A percentile compares a stretch with the other conserved stretches of the same genome.
Conservation (phyloP, 2,113 vertebrate species). For the Crotalus helleri region DNA sequence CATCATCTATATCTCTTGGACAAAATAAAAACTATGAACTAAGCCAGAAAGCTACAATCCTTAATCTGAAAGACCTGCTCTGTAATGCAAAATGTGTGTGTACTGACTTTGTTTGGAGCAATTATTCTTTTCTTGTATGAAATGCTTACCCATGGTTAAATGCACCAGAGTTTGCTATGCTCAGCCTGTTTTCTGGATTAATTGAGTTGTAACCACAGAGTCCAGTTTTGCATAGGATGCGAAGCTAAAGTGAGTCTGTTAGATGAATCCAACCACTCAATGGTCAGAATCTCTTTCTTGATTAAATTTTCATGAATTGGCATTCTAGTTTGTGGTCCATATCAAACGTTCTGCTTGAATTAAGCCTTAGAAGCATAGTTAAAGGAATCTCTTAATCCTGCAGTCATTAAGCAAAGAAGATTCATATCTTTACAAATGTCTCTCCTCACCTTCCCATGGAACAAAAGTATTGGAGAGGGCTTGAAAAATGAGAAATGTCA, state of each 20-base stretch:
- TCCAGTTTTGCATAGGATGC: background rate
- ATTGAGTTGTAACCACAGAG: background rate
- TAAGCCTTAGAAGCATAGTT: background rate
- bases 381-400: background rate
- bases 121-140: background rate
- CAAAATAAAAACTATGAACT: background rate
- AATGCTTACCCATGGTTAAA: background rate
- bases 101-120: background rate
- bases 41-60: background rate
- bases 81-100: background rate
- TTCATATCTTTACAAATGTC: background rate
- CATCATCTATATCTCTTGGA: background rate
- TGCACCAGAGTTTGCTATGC: background rate
- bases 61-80: background rate
- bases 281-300: background rate
- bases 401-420: background rate
- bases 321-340: background rate
- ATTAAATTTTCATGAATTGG: background rate
- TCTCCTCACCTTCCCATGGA: slow-evolving; percentile 32
- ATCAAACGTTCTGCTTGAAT: background rate
- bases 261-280: background rate
- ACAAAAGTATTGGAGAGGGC: slow-evolving; percentile 51
- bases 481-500: slow-evolving; percentile 74
- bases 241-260: background rate
- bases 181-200: background rate